Evolutionary conservation across 2,888 invertebrate species (phyloP), one percentile per base, ranked within the genome.

Genomic region (Adineta ricciae): DNA sequence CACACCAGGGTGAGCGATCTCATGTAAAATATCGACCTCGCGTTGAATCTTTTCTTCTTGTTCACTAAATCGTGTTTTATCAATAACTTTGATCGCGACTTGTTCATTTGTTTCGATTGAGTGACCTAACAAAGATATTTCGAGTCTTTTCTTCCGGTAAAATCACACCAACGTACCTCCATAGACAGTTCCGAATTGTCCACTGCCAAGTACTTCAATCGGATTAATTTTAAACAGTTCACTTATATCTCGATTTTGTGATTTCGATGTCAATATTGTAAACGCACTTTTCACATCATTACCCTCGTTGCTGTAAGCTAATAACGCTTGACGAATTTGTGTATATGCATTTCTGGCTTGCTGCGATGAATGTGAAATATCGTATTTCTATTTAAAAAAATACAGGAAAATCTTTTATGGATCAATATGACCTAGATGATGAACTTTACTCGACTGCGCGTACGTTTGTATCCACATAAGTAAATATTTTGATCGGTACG

Each of bases 111-210:
- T 94, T 90, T 83, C 83, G 3, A 73, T 4, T 38, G 36, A 38
- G 41, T 73, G 24, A 73, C 73, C 73, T 73, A n/a, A 38, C 3
- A 16, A 36, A 36, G 19, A 49, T 11, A 49, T 11, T 11, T 49
- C 49, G 14, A 14, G 8, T 14, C 8, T 49, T 11, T n/a, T n/a
- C n/a, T n/a, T n/a, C n/a, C n/a, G n/a, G n/a, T n/a, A n/a, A n/a
- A n/a, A n/a, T n/a, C n/a, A 49, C 49, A 49, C 14, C 8, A 11
- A 88, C 14, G 8, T 89, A 89, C 97, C 99, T 86, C 96, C 98
- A 91, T 99, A 99, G 64, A 99, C 99, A 88, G 96, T 96, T 86
- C 99, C 99, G 92, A 99, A 99, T 92, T 99, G 99, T 0, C 99
- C 99, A 3, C 97, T 97, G 85, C 99, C 99, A 52, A 99, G 93